phyloP scores from a whole-genome alignment of 2,113 vertebrate genomes.

The Oncorhynchus kisutch region DNA sequence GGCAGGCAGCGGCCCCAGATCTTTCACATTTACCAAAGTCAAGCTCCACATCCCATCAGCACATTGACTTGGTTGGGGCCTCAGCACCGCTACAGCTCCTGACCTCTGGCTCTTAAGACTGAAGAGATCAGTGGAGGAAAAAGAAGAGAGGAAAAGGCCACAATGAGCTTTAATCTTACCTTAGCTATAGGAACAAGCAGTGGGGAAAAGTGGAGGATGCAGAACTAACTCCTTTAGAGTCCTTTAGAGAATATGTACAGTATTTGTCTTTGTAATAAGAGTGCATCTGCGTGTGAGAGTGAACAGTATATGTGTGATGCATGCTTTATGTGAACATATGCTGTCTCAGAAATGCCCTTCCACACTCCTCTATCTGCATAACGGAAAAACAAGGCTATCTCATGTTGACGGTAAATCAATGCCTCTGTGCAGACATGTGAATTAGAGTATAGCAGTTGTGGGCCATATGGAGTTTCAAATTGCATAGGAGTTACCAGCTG shows the following conservation, averaged over 20 bases:
- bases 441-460: slow-evolving; percentile 35
- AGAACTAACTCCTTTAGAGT: neutral
- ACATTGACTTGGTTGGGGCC: slow-evolving; percentile 48
- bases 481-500: slow-evolving; percentile 13
- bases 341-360: slow-evolving; percentile 28
- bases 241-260: neutral
- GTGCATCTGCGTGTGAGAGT: slow-evolving; percentile 7
- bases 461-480: slow-evolving; percentile 10
- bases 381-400: slow-evolving; percentile 18
- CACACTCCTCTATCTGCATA: slow-evolving; percentile 22
- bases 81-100: slow-evolving; percentile 51
- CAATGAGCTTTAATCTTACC: slow-evolving; percentile 44
- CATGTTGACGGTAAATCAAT: slow-evolving; percentile 37
- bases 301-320: slow-evolving; percentile 20
- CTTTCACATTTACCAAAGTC: slow-evolving; percentile 70
- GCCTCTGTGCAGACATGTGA: slow-evolving; percentile 23
- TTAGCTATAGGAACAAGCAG: slow-evolving; percentile 30
- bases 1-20: slow-evolving; percentile 43
- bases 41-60: slow-evolving; percentile 64
- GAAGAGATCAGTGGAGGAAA: slow-evolving; percentile 39
- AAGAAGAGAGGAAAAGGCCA: slow-evolving; percentile 12
- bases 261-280: slow-evolving; percentile 11
- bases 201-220: neutral
- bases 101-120: slow-evolving; percentile 60
- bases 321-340: slow-evolving; percentile 31